Base-by-base conservation (phyloP, 2,113 vertebrate genomes). In the Thinocorus orbignyianus region DNA sequence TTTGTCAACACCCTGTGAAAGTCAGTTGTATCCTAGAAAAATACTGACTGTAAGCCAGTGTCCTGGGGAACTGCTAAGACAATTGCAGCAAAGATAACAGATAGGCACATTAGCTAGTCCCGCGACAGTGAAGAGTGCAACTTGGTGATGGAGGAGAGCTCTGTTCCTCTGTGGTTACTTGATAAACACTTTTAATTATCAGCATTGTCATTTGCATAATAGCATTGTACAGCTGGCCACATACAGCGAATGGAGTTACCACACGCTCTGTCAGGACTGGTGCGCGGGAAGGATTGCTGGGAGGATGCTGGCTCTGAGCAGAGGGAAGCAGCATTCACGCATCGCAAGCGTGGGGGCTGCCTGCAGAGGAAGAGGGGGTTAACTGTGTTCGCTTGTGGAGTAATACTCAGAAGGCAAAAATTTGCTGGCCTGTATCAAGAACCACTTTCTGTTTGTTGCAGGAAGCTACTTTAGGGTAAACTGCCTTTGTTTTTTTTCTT, bases 111-210 rank as follows among this genome's bases (percentile, higher is more conserved):
- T 76, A 76, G 17, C 10, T 16, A 70, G 74, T 60, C 55, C 74
- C 42, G 35, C 14, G 41, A 17, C 0, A 9, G 24, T 7, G 15
- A 33, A 42, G 62, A 91, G 79, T 24, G 42, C 4, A 13, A 68
- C 68, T 70, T 70, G 88, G 68, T 49, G 51, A 12, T 72, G 60
- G 73, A 88, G 79, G 24, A 88, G 60, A 93, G 33, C 39, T 60
- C 42, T 64, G 39, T 70, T 94, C 74, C 92, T 95, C 60, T 83
- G 92, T 37, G 90, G 79, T 90, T 92, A 55, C 64, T 93, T 95
- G 95, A 92, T 95, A 93, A 96, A 96, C 85, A 83, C 79, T 94
- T 95, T 82, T 90, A 88, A 95, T 94, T 94, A 96, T 82, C 74
- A 46, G 31, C 39, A 37, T 7, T 96, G 78, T 72, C 87, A 82